Conservation (phyloP, 2,797 vertebrate genomes). For the Callimico goeldii region DNA sequence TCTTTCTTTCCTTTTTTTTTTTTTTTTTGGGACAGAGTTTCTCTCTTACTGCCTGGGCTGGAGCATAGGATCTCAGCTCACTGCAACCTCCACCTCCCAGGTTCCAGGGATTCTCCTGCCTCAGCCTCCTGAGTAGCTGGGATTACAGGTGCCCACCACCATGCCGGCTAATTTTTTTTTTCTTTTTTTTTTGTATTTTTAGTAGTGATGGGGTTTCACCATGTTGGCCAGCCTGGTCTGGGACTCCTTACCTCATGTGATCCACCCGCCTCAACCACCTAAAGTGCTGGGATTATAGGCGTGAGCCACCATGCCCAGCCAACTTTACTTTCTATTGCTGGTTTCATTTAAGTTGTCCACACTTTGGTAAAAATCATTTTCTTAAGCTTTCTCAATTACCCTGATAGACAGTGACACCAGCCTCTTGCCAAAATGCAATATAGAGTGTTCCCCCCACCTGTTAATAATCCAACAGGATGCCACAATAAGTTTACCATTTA, state of each 20-base stretch:
- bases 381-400: not conserved
- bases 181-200: not conserved
- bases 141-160: not conserved
- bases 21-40: not conserved
- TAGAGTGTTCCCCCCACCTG: not conserved
- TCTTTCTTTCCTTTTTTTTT: too few relatives aligned
- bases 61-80: not conserved
- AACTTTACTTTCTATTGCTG: not conserved
- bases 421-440: not conserved
- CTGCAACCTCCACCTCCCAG: not conserved
- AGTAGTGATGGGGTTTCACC: not conserved
- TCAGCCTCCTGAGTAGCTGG: not conserved
- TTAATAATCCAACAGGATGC: not conserved
- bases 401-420: not conserved
- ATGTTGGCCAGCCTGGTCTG: not conserved
- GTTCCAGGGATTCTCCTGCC: not conserved
- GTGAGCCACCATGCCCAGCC: not conserved
- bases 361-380: not conserved
- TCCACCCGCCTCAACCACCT: not conserved
- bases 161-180: not conserved
- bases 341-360: not conserved
- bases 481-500: not conserved
- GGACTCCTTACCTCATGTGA: not conserved
- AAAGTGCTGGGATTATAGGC: not conserved
- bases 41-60: accelerated